Evolutionary conservation across 2,113 vertebrate species (phyloP).

Genomic region (Grus americana): DNA sequence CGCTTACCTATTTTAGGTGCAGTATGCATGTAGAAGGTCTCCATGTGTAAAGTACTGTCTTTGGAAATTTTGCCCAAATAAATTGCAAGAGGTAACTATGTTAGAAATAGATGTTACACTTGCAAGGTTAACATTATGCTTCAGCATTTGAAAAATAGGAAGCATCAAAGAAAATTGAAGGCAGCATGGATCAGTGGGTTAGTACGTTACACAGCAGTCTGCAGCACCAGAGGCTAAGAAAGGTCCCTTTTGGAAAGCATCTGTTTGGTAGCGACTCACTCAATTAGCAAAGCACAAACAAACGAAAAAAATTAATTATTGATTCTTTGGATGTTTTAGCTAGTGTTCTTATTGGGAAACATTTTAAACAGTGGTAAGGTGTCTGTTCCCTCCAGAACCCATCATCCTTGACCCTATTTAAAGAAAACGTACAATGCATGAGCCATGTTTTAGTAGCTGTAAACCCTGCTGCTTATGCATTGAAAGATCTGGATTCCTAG

Average conservation of each 20-base stretch:
- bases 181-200: not conserved
- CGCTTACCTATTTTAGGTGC: not conserved
- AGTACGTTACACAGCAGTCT: not conserved
- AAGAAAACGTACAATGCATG: not conserved
- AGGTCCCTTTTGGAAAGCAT: not conserved
- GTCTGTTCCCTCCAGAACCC: not conserved
- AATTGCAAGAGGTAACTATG: not conserved
- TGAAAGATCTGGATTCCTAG: not conserved
- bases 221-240: not conserved
- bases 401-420: not conserved
- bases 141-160: not conserved
- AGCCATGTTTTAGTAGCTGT: not conserved
- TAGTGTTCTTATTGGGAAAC: not conserved
- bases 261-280: not conserved
- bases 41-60: not conserved
- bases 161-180: constrained; percentile 22
- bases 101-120: not conserved
- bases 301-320: not conserved
- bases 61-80: not conserved
- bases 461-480: not conserved
- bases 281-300: not conserved
- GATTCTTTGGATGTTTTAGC: not conserved
- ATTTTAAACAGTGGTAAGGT: not conserved
- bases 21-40: fast-evolving
- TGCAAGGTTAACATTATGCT: constrained; percentile 14